phyloP scores from a whole-genome alignment of 35 echinoderm and acorn worm genomes.

The Heliocidaris tuberculata region DNA sequence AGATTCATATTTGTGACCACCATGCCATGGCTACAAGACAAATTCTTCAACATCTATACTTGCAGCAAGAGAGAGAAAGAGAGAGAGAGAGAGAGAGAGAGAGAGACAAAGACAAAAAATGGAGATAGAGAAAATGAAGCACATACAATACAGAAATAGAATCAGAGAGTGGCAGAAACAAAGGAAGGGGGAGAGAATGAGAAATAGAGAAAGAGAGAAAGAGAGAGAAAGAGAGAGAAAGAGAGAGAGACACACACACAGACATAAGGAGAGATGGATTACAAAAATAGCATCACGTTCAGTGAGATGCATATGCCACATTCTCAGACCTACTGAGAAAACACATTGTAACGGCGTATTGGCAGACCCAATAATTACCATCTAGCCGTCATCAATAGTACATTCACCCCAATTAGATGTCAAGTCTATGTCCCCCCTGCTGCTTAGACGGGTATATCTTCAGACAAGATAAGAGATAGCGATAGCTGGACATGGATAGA shows the following conservation, averaged over 20 bases:
- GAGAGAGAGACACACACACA: neutral
- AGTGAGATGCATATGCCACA: constrained; percentile 15
- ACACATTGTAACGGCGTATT: constrained; percentile 8
- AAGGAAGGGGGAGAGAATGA: too few relatives aligned
- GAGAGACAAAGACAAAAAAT: too few relatives aligned
- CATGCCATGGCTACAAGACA: too few relatives aligned
- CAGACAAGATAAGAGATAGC: neutral
- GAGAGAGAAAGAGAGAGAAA: neutral
- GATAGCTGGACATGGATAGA: neutral
- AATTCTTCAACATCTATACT: neutral
- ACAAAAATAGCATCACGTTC: constrained; percentile 1
- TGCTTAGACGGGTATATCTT: neutral
- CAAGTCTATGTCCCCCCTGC: neutral
- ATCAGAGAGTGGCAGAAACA: too few relatives aligned
- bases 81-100: neutral
- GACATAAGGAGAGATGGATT: neutral
- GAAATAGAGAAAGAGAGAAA: too few relatives aligned
- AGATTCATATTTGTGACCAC: too few relatives aligned
- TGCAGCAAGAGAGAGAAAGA: neutral
- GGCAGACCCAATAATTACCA: constrained; percentile 9
- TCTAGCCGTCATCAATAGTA: constrained; percentile 29
- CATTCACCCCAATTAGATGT: constrained; percentile 5
- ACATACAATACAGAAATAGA: too few relatives aligned
- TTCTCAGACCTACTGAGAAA: constrained; percentile 26
- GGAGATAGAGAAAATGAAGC: too few relatives aligned